A percentile compares a stretch with the other conserved stretches of the same genome.
Conservation (phyloP, 2,888 invertebrate genomes). For the Heliconius erato region DNA sequence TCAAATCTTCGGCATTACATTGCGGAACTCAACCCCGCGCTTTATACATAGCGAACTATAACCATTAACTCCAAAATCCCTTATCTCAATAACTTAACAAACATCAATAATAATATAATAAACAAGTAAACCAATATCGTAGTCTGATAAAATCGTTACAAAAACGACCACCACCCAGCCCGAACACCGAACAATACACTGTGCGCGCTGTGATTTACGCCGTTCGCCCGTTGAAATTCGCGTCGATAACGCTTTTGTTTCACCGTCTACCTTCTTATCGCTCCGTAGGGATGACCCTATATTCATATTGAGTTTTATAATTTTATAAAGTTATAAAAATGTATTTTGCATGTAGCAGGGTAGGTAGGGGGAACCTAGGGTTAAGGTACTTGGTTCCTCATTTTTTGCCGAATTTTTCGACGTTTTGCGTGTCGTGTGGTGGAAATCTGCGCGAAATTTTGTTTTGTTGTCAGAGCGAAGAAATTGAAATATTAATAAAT, state of each 20-base stretch:
- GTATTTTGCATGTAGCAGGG: neutral
- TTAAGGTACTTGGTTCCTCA: too few species aligned
- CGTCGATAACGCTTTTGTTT: constrained; percentile 81
- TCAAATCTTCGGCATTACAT: too few species aligned
- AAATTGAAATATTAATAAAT: too few species aligned
- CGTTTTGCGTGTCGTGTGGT: too few species aligned
- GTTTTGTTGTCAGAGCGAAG: too few species aligned
- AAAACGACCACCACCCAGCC: constrained; percentile 63
- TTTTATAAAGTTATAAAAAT: neutral
- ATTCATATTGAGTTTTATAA: constrained; percentile 28
- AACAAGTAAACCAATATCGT: constrained; percentile 46
- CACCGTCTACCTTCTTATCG: constrained; percentile 76
- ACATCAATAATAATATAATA: constrained; percentile 26
- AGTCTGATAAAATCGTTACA: constrained; percentile 68
- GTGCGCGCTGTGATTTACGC: constrained; percentile 75
- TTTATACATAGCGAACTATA: too few species aligned
- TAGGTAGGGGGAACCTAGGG: too few species aligned
- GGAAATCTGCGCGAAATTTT: too few species aligned
- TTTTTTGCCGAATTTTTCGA: too few species aligned
- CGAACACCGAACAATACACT: constrained; percentile 72
- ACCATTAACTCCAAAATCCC: too few species aligned
- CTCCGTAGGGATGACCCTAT: constrained; percentile 47
- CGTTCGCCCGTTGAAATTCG: constrained; percentile 76
- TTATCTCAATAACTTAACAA: neutral
- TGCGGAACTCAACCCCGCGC: too few species aligned